Percentiles rank a stretch among this genome's conserved stretches.
Conservation (phyloP, 2,797 vertebrate species). For the Aldrovandia affinis region DNA sequence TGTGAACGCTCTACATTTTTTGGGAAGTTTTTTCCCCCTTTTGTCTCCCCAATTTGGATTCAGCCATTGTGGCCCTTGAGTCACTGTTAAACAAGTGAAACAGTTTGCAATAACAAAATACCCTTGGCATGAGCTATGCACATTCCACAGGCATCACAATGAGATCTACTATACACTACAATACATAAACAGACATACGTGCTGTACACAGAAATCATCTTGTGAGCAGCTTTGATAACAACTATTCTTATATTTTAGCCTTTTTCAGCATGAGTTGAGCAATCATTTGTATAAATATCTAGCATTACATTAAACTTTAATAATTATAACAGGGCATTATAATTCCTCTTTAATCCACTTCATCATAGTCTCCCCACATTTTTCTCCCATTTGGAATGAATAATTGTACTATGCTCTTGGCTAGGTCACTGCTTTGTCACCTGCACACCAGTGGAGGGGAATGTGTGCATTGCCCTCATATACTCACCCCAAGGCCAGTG, state of each 20-base stretch:
- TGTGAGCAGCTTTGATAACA: background rate
- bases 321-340: too few species aligned
- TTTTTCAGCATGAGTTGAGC: background rate
- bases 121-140: too few species aligned
- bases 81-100: too few species aligned
- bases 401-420: background rate
- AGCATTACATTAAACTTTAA: background rate
- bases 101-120: background rate
- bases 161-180: too few species aligned
- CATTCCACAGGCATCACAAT: too few species aligned
- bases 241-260: background rate
- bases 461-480: background rate
- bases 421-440: background rate
- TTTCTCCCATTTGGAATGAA: background rate
- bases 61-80: too few species aligned
- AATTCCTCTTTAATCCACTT: too few species aligned
- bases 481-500: background rate
- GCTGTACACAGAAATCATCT: background rate
- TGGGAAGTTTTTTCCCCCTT: background rate
- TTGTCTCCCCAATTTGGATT: too few species aligned
- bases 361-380: background rate
- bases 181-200: too few species aligned
- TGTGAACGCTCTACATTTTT: background rate
- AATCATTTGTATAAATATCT: background rate
- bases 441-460: background rate